Percentiles rank a stretch among this genome's conserved stretches.
Evolutionary conservation across 2,888 invertebrate species (phyloP).

Genomic region (Iphiclides podalirius): DNA sequence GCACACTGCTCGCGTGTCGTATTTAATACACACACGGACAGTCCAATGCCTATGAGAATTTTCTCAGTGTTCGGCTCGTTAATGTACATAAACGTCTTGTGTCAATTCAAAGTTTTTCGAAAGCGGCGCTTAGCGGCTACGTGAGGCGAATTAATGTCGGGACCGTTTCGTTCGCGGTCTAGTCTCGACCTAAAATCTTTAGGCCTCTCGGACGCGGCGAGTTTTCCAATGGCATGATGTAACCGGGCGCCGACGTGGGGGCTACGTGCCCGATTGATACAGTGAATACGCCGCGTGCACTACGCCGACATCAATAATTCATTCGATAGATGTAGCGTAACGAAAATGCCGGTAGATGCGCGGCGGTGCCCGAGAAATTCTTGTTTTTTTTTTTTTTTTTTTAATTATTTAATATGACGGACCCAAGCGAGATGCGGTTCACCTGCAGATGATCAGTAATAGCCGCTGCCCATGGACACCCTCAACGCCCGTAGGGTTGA

Average conservation of each 20-base stretch:
- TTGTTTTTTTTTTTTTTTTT: too few relatives aligned
- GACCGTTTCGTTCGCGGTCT: slow-evolving; percentile 50
- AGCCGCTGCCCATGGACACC: too few relatives aligned
- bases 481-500: too few relatives aligned
- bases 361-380: slow-evolving; percentile 23
- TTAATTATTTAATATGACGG: too few relatives aligned
- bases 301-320: slow-evolving; percentile 35
- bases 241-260: slow-evolving; percentile 67
- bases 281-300: slow-evolving; percentile 35
- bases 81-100: slow-evolving; percentile 65
- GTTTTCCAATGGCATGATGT: slow-evolving; percentile 71
- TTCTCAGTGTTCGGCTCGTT: slow-evolving; percentile 49
- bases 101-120: slow-evolving; percentile 66
- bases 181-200: slow-evolving; percentile 52
- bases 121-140: slow-evolving; percentile 56
- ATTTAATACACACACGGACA: slow-evolving; percentile 53
- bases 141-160: slow-evolving; percentile 59
- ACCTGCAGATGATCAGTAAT: too few relatives aligned
- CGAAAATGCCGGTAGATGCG: slow-evolving; percentile 29
- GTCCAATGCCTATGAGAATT: slow-evolving; percentile 9
- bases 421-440: too few relatives aligned
- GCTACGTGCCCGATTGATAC: slow-evolving; percentile 37
- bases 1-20: slow-evolving; percentile 31
- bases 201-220: slow-evolving; percentile 53
- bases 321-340: slow-evolving; percentile 32